These are phyloP conservation scores for Pegoplata infirma DNA, from an alignment of 2,888 invertebrate genomes.

Conservation along the genomic window DNA sequence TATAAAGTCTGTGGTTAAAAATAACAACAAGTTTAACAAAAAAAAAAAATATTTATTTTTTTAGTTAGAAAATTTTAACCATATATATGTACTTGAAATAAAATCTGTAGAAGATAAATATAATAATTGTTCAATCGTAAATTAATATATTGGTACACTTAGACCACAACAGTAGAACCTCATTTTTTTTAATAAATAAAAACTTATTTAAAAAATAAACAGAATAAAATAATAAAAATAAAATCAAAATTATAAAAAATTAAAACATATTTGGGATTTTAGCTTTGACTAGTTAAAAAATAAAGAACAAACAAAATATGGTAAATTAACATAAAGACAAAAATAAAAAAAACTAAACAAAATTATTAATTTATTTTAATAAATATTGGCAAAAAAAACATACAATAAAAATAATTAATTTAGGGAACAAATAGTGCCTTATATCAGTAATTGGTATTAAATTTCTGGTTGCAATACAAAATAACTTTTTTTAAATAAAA, in stretches of 20 bases:
- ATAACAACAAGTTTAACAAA: constrained; percentile 56
- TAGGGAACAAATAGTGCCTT: constrained; percentile 33
- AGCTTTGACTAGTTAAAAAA: constrained; percentile 62
- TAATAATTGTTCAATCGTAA: constrained; percentile 28
- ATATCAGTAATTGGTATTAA: constrained; percentile 25
- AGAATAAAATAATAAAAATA: constrained; percentile 22
- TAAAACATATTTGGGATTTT: constrained; percentile 58
- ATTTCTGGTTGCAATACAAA: constrained; percentile 44
- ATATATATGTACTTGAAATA: constrained; percentile 18
- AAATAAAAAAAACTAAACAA: too few relatives aligned
- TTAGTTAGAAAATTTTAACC: constrained; percentile 22
- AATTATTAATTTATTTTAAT: constrained; percentile 20
- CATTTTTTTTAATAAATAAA: constrained; percentile 41
- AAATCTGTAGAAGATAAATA: constrained; percentile 20
- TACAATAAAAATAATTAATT: constrained; percentile 18
- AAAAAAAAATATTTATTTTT: constrained; percentile 18
- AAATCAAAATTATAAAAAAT: constrained; percentile 27
- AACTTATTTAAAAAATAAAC: constrained; percentile 39
- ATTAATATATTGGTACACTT: constrained; percentile 51
- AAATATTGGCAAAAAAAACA: constrained; percentile 39
- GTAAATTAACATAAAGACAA: neutral
- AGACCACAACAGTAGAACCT: constrained; percentile 57
- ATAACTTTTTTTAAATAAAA: constrained; percentile 26
- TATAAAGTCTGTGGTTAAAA: constrained; percentile 45
- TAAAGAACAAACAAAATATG: constrained; percentile 33